phyloP scores from a whole-genome alignment of 2,888 invertebrate genomes.

The Perithous albicinctus region DNA sequence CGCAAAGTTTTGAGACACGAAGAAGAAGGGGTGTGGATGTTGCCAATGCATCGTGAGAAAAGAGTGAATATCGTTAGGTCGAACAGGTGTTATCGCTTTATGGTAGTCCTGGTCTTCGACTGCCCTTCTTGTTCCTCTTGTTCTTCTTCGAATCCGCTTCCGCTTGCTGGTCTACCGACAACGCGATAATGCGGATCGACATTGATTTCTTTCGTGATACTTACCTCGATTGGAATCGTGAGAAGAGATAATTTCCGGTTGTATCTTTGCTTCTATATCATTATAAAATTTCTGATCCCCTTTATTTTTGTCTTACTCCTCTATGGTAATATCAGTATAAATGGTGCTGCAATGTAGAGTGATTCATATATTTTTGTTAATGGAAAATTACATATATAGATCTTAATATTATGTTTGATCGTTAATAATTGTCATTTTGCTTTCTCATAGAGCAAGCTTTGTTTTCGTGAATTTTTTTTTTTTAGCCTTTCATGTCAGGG shows the following conservation, averaged over 20 bases:
- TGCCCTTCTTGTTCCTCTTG: background rate
- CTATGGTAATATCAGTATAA: background rate
- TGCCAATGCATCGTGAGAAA: conserved; percentile 41
- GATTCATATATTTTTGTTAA: too few relatives aligned
- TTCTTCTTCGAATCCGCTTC: conserved; percentile 9
- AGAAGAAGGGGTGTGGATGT: conserved; percentile 4
- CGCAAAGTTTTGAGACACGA: background rate
- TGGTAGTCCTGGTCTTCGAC: background rate
- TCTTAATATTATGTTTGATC: too few relatives aligned
- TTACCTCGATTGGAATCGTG: conserved; percentile 7
- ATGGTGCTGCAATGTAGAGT: too few relatives aligned
- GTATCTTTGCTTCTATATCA: background rate
- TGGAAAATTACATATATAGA: too few relatives aligned
- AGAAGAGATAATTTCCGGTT: conserved; percentile 31
- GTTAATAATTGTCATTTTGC: too few relatives aligned
- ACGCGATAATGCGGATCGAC: conserved; percentile 33
- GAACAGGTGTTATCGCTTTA: conserved; percentile 53
- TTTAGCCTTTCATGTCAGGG: too few relatives aligned
- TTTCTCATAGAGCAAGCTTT: too few relatives aligned
- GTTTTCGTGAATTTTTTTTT: too few relatives aligned
- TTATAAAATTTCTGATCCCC: background rate
- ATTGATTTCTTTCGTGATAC: conserved; percentile 4
- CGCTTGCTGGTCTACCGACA: conserved; percentile 31
- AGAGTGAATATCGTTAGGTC: conserved; percentile 36
- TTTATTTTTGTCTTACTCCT: background rate